Evolutionary conservation across 1,140 invertebrate genomes (phyloP), one percentile per base, ranked within the genome.

Genomic region (Orius insidiosus): DNA sequence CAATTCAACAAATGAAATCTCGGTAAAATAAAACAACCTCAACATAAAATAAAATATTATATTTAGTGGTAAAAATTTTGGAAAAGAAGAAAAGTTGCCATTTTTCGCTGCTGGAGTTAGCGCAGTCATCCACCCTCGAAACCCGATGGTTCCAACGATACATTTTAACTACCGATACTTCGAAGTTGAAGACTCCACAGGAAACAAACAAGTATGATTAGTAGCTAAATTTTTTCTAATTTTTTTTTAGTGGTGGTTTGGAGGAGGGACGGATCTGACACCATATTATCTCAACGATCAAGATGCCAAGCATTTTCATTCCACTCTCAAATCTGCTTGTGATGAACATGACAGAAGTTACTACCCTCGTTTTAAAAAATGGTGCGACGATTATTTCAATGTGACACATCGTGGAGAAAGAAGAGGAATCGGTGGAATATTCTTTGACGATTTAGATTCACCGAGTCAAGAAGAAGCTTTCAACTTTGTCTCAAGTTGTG

Each of bases 91-190:
- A 14, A 63, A 76, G 38, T 62, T 95, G 14, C 85, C 86, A 39
- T 97, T 96, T 65, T 95, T 93, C 68, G 92, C 90, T 3, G 81
- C 85, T 34, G 93, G 93, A n/a, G 77, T 98, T 2, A 96, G 92
- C 63, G 85, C 86, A 34, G 94, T 98, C 0, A 92, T 98, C 58
- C 94, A 98, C 69, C 94, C 93, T 0, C 68, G 82, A 47, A 98
- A 95, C 72, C 94, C 94, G 0, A 80, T 93, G 73, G 77, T 97
- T 5, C 93, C 93, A 9, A 97, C 93, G 8, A 79, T 97, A 52
- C 93, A 98, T 65, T 98, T 98, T 60, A 98, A 98, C 63, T 97
- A 95, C 63, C 71, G 93, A 31, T 97, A 95, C 64, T 98, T 98
- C 68, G 93, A 98, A 67, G 79, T 97, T 1, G 65, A 74, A 52